phyloP scores from a whole-genome alignment of 2,797 vertebrate species.

The Monodelphis domestica region DNA sequence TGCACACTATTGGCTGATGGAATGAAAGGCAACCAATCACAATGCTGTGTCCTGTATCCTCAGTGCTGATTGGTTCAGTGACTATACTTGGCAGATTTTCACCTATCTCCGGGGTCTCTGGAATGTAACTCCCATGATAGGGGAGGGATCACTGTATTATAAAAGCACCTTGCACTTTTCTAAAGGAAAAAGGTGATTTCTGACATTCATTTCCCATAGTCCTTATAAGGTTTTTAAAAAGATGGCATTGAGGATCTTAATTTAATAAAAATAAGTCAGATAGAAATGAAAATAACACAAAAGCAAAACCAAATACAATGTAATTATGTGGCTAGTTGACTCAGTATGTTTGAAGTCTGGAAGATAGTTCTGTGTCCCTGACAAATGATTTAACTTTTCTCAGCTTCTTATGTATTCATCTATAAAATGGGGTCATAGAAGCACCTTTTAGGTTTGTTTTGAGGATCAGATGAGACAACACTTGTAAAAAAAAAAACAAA shows the following conservation, averaged over 20 bases:
- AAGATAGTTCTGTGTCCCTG: background rate
- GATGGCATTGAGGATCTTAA: background rate
- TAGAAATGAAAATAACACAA: background rate
- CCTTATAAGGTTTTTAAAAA: conserved; percentile 30
- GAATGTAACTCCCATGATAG: too few species aligned
- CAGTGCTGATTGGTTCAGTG: too few species aligned
- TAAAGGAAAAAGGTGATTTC: conserved; percentile 61
- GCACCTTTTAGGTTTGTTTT: background rate
- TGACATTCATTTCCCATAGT: conserved; percentile 51
- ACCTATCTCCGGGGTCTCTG: too few species aligned
- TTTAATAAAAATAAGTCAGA: conserved; percentile 6
- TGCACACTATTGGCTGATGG: too few species aligned
- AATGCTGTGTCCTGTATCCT: too few species aligned
- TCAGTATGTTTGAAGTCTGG: background rate
- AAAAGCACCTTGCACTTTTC: conserved; percentile 66
- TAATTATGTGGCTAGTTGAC: background rate
- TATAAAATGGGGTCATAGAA: background rate
- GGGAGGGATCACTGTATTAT: too few species aligned
- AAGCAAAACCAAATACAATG: background rate
- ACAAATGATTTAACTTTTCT: background rate
- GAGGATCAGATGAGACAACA: background rate
- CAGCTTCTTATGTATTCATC: background rate
- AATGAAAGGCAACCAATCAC: too few species aligned
- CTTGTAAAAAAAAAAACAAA: background rate
- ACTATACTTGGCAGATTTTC: too few species aligned